phyloP scores from a whole-genome alignment of 2,888 invertebrate genomes.

The Adineta ricciae region DNA sequence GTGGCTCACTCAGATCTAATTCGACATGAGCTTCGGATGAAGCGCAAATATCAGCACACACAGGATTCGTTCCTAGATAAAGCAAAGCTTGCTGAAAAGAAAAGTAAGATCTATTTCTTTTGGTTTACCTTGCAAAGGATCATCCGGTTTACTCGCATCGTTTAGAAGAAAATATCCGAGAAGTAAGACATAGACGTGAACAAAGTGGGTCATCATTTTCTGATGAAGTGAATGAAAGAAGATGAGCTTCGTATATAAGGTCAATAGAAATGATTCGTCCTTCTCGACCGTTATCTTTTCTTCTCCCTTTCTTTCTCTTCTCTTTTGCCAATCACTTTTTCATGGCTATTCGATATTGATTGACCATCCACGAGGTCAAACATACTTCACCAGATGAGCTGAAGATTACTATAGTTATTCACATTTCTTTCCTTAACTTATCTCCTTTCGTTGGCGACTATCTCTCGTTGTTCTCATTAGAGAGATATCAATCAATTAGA shows the following conservation, averaged over 20 bases:
- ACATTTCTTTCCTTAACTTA: background rate
- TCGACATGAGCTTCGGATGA: background rate
- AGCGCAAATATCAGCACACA: conserved; percentile 8
- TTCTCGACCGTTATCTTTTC: background rate
- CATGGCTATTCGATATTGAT: background rate
- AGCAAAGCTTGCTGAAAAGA: background rate
- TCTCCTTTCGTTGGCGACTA: background rate
- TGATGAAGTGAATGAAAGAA: background rate
- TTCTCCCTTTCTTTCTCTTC: background rate
- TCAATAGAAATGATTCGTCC: background rate
- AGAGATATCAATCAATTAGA: background rate
- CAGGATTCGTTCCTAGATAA: background rate
- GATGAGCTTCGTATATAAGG: background rate
- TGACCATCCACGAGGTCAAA: background rate
- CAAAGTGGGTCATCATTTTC: background rate
- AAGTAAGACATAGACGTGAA: background rate
- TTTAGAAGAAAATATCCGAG: background rate
- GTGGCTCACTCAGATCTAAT: conserved; percentile 19
- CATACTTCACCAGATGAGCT: background rate
- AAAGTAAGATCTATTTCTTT: background rate
- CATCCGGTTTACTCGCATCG: background rate
- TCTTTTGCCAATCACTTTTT: background rate
- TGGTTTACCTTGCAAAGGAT: background rate
- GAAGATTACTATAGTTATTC: background rate
- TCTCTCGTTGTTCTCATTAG: background rate